Base-by-base conservation (phyloP, 2,888 invertebrate genomes). In the Serripes groenlandicus region DNA sequence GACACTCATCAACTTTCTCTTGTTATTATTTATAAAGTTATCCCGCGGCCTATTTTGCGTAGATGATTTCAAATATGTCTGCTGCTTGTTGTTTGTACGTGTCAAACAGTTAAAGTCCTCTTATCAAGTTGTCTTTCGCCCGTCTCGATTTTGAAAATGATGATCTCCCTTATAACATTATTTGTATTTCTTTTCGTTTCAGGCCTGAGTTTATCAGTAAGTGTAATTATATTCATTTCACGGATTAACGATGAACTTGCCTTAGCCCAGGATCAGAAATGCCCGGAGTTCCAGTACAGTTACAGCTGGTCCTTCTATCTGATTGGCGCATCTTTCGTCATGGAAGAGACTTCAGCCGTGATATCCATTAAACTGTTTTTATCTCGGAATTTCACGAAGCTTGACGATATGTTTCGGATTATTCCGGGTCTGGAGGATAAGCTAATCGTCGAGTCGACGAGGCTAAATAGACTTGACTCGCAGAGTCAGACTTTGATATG, bases 271-370 rank as follows among this genome's bases (percentile, higher is more conserved):
- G 72, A 78, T 21, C 80, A 86, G 28, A 42, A 71, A 30, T 85
- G 87, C 62, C 73, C 73, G 18, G 84, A 86, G 35, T 92, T 92
- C 78, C 28, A 75, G 4, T 92, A 92, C 79, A 60, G 56, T 23
- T 92, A 92, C 78, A 90, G 91, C n/a, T 92, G 91, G 91, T 92
- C 92, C 4, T 91, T 92, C 71, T 89, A 91, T 79, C 88, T 91
- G 37, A 88, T 89, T 49, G 92, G 91, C n/a, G 70, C 89, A 15
- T 88, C 92, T 9, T 92, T 92, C 79, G 86, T 92, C 15, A 84
- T 85, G 72, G 83, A 91, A 69, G 90, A 92, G 85, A 86, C 89
- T 3, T 91, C 91, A 18, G 91, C 92, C 37, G 91, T 92, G n/a
- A 86, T 90, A 64, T 90, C 90, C 77, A 90, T 92, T 35, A 89